Percentiles rank a stretch among this genome's conserved stretches.
Conservation (phyloP, 1,140 invertebrate species). For the Mylabris phalerata region DNA sequence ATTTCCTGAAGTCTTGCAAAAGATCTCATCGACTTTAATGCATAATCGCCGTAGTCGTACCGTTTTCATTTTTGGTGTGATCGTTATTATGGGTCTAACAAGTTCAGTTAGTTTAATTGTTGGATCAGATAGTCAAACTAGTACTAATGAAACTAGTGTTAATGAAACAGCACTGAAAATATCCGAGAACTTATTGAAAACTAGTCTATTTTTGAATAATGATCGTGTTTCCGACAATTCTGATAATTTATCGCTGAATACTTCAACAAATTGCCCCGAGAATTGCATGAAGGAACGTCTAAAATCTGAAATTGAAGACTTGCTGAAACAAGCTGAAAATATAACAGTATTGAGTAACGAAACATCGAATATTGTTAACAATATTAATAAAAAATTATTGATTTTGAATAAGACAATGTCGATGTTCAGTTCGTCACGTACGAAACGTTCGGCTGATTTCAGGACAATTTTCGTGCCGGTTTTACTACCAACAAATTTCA, state of each 20-base stretch:
- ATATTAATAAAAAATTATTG: constrained; percentile 12
- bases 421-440: background rate
- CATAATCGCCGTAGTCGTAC: constrained; percentile 63
- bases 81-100: constrained; percentile 66
- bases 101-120: constrained; percentile 44
- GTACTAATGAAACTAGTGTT: background rate
- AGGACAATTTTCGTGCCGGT: background rate
- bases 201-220: no score
- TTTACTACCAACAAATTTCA: background rate
- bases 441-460: background rate
- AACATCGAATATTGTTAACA: constrained; percentile 14
- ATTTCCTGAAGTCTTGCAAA: constrained; percentile 55
- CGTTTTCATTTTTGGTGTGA: constrained; percentile 71
- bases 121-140: background rate
- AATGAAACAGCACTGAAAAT: constrained; percentile 1
- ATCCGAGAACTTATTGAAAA: constrained; percentile 5
- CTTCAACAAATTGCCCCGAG: constrained; percentile 2
- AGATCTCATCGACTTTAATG: constrained; percentile 66
- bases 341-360: constrained; percentile 14
- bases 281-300: background rate
- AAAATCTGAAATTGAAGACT: constrained; percentile 7
- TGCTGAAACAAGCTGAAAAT: constrained; percentile 16
- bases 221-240: no score
- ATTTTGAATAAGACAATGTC: constrained; percentile 2
- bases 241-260: background rate